A percentile compares a stretch with the other conserved stretches of the same genome.
Conservation (phyloP, 2,113 vertebrate genomes). For the Nerophis lumbriciformis region DNA sequence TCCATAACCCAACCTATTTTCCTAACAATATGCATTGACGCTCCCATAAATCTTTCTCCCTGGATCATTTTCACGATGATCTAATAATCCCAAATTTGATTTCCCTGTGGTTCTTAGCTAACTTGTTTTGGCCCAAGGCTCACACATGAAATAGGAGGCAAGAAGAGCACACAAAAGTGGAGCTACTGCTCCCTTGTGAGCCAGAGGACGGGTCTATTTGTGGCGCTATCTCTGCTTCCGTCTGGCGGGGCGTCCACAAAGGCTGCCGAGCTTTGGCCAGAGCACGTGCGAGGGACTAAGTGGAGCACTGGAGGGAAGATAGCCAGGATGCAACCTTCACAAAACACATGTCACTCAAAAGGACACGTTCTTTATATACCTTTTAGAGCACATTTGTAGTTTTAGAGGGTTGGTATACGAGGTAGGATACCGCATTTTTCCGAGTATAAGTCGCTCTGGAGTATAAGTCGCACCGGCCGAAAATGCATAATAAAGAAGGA, state of each 20-base stretch:
- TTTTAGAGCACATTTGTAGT: constrained; percentile 3
- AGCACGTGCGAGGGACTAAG: constrained; percentile 42
- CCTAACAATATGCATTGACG: constrained; percentile 60
- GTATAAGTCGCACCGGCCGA: too few species aligned
- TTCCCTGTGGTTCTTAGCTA: constrained; percentile 68
- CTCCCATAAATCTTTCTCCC: constrained; percentile 34
- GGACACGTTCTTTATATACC: neutral
- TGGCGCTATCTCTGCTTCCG: constrained; percentile 58
- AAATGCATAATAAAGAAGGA: too few species aligned
- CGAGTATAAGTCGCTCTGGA: too few species aligned
- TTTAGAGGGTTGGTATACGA: too few species aligned
- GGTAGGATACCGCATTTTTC: too few species aligned
- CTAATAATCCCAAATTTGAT: constrained; percentile 70
- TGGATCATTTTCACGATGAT: constrained; percentile 40
- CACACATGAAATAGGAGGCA: constrained; percentile 52
- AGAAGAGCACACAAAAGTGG: constrained; percentile 64
- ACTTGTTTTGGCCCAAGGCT: constrained; percentile 67
- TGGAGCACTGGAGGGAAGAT: constrained; percentile 45
- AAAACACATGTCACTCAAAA: neutral
- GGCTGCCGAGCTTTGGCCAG: constrained; percentile 37
- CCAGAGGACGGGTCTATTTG: constrained; percentile 64
- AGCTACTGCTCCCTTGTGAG: constrained; percentile 65
- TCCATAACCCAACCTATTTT: constrained; percentile 48
- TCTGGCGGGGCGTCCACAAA: constrained; percentile 56
- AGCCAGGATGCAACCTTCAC: constrained; percentile 1